Evolutionary conservation across 1,140 invertebrate genomes (phyloP), one percentile per base, ranked within the genome.

Genomic region (Phortica variegata): DNA sequence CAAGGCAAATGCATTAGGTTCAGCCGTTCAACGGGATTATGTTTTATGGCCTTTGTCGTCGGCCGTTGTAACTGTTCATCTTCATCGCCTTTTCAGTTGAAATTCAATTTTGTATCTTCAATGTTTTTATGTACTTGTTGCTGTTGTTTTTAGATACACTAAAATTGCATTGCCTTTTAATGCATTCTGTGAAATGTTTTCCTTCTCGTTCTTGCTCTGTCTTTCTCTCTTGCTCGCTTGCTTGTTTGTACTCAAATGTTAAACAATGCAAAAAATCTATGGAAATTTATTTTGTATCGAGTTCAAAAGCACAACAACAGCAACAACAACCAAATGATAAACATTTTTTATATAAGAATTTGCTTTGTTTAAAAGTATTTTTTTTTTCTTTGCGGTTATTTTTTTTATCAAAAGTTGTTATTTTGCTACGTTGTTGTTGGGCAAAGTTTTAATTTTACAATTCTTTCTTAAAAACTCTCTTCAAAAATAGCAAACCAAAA

Each of bases 11-110:
- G 60, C 60, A n/a, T n/a, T n/a, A n/a, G 61, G 68, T 63, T 59
- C 62, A 65, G 49, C 68, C 62, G 62, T 59, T 59, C 61, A 65
- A 61, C 65, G 61, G 58, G 58, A 58, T 50, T 45, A 37, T 39
- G 23, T 37, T 56, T 56, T 56, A 44, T 33, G 48, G 47, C 45
- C 54, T 44, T 52, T 46, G 49, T 34, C 42, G 53, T 54, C 41
- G 50, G 40, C 18, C 48, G 39, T 26, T 41, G 20, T 39, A n/a
- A n/a, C n/a, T n/a, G n/a, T n/a, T n/a, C n/a, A n/a, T n/a, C n/a
- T n/a, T n/a, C n/a, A n/a, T n/a, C n/a, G n/a, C 39, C 38, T 26
- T 34, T 18, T 34, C 43, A 54, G 42, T 51, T 47, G 49, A 33
- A 39, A 48, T 40, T 31, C 17, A 33, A 49, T 20, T 43, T 36